These are phyloP conservation scores for Dynastes grantii DNA, from an alignment of 2,888 invertebrate species.

Conservation along the genomic window DNA sequence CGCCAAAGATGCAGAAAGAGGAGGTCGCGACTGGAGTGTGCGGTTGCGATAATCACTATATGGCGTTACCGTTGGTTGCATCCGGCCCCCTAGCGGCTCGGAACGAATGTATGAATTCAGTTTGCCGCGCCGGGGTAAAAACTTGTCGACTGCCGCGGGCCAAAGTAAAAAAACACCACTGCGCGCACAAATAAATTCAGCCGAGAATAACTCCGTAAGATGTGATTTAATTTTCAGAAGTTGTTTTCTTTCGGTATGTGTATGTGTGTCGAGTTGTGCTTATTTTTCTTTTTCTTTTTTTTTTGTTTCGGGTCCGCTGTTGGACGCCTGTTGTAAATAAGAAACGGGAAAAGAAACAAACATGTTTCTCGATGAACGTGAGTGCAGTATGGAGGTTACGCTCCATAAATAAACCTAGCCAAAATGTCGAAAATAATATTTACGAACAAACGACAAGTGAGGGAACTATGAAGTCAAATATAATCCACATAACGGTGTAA, in stretches of 20 bases:
- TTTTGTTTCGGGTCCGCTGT: not conserved
- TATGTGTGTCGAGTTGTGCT: not conserved
- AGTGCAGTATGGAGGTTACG: slow-evolving; percentile 13
- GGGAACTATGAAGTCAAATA: no score
- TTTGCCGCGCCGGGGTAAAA: slow-evolving; percentile 22
- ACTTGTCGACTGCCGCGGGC: slow-evolving; percentile 34
- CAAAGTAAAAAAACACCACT: slow-evolving; percentile 10
- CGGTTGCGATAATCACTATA: slow-evolving; percentile 27
- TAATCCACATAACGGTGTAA: no score
- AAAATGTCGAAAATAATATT: slow-evolving; percentile 12
- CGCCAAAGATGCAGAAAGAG: slow-evolving; percentile 16
- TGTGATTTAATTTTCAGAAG: slow-evolving; percentile 43
- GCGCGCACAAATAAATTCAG: slow-evolving; percentile 31
- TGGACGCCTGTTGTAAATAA: slow-evolving; percentile 9
- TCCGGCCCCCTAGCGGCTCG: slow-evolving; percentile 12
- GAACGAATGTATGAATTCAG: slow-evolving; percentile 34
- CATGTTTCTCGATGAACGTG: slow-evolving; percentile 11
- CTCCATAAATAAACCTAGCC: slow-evolving; percentile 24
- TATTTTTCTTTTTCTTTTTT: slow-evolving; percentile 20
- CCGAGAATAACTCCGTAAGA: slow-evolving; percentile 35
- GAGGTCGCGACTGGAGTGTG: slow-evolving; percentile 19
- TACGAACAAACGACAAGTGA: slow-evolving; percentile 3
- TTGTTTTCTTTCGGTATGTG: slow-evolving; percentile 17
- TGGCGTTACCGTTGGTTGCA: slow-evolving; percentile 35
- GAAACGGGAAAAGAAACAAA: slow-evolving; percentile 13